Percentiles rank a stretch among this genome's conserved stretches.
Evolutionary conservation across 2,888 invertebrate species (phyloP).

Genomic region (Philhelius pedissequus): DNA sequence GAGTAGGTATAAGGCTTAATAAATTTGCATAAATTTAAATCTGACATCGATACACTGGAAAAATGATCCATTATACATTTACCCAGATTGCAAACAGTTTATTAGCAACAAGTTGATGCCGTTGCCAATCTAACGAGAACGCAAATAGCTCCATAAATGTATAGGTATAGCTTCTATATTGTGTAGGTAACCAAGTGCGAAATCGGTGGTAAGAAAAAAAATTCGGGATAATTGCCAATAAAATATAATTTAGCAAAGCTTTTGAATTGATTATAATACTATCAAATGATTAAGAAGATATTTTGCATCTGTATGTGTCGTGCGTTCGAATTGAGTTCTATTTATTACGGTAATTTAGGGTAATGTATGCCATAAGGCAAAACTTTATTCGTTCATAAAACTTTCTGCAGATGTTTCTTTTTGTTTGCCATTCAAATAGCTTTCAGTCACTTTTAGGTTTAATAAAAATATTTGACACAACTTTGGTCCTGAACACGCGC

Average conservation of each 20-base stretch:
- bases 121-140: neutral
- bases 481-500: neutral
- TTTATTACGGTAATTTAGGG: slow-evolving; percentile 32
- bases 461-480: neutral
- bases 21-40: slow-evolving; percentile 54
- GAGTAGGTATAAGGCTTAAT: slow-evolving; percentile 10
- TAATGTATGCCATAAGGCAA: slow-evolving; percentile 6
- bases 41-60: neutral
- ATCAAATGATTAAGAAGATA: slow-evolving; percentile 9
- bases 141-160: neutral
- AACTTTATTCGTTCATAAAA: slow-evolving; percentile 23
- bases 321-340: neutral
- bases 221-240: slow-evolving; percentile 48
- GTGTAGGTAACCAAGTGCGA: neutral
- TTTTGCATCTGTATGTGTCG: neutral
- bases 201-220: neutral
- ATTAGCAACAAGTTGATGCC: slow-evolving; percentile 58
- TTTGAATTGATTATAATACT: slow-evolving; percentile 18
- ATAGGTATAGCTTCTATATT: neutral
- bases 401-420: slow-evolving; percentile 12
- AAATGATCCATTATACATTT: neutral
- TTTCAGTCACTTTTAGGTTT: slow-evolving; percentile 21
- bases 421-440: slow-evolving; percentile 16
- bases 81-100: slow-evolving; percentile 2
- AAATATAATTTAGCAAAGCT: slow-evolving; percentile 44